Base-by-base conservation (phyloP, 1,140 invertebrate genomes). In the Cotesia chilonis region DNA sequence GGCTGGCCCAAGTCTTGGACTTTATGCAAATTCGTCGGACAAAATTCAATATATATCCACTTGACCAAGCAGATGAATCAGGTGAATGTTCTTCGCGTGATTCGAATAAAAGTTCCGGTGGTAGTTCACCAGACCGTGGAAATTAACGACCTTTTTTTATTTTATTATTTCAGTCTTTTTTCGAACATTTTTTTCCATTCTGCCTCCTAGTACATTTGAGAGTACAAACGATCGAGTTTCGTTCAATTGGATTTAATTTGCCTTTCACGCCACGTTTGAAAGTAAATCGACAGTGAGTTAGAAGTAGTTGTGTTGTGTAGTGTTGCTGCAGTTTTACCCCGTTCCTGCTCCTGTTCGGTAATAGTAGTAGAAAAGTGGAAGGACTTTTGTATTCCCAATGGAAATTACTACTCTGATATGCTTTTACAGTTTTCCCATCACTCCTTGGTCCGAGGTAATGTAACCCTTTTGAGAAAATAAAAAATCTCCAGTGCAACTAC, bases 231-330 rank as follows among this genome's bases (percentile, higher is more conserved):
- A 75, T 75, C 68, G 71, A 72, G 68, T 72, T 72, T 55, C 68
- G 63, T 71, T 72, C 74, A 68, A 75, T 75, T 75, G 74, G 54
- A 75, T 75, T 75, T 72, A 69, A 75, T 75, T 75, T 72, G 64
- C 59, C 68, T 72, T 72, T 72, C 55, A 51, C 67, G 70, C 47
- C 61, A 69, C 68, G 72, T 72, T 72, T 69, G 59, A 36, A 65
- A 75, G 70, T 71, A 72, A 75, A 71, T 75, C 70, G 73, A 69
- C 63, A 47, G 60, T 73, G 66, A 68, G 28, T 68, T 68, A 41
- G n/a, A 14, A 28, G 61, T 47, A 55, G 14, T 17, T 59, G 20
- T 47, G 10, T 6, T 47, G 41, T 47, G 41, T 47, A 9, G 41
- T 20, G 38, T 41, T 41, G 38, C 38, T 41, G 38, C 4, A 47